Evolutionary conservation across 2,113 vertebrate genomes (phyloP), one percentile per base, ranked within the genome.

Genomic region (Caranx ignobilis): DNA sequence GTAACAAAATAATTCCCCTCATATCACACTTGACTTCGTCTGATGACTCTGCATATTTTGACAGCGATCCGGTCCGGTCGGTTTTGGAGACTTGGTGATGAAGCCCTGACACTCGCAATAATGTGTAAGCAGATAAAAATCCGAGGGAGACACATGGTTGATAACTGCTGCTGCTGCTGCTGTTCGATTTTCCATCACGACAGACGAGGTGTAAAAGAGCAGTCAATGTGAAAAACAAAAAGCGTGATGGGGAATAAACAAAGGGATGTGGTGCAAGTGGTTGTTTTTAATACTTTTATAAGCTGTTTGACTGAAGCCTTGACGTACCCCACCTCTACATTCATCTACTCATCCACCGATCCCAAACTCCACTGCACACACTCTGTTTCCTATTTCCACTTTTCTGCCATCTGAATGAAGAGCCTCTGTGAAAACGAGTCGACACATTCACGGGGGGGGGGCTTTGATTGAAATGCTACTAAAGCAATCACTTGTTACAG

Each of bases 391-490:
- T 3, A 48, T 83, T 78, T 78, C n/a, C 60, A 77, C 74, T 77
- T 55, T 71, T 34, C 75, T 41, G 65, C 21, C 65, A 75, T 68
- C 15, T 75, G 70, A 32, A 19, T 11, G 11, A 68, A 55, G 52
- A 5, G 7, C 63, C 59, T 63, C 65, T 78, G 71, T 61, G 82
- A 48, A 83, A 81, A 68, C 21, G 43, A 78, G 79, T 2, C 13
- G 52, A 59, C 45, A 35, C 48, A 76, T 77, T 67, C 61, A 62
- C 64, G 39, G 39, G 71, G 82, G 45, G 45, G 47, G 52, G 54
- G 52, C 70, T 80, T 63, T 76, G 81, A 90, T 85, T 77, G 80
- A 75, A 82, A 78, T 54, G 69, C 61, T 60, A 15, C 73, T 59
- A 77, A 79, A 81, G 81, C 83, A 66, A 63, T 84, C 59, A 64